Base-by-base conservation (phyloP, 1,140 invertebrate genomes). In the Bombus impatiens region DNA sequence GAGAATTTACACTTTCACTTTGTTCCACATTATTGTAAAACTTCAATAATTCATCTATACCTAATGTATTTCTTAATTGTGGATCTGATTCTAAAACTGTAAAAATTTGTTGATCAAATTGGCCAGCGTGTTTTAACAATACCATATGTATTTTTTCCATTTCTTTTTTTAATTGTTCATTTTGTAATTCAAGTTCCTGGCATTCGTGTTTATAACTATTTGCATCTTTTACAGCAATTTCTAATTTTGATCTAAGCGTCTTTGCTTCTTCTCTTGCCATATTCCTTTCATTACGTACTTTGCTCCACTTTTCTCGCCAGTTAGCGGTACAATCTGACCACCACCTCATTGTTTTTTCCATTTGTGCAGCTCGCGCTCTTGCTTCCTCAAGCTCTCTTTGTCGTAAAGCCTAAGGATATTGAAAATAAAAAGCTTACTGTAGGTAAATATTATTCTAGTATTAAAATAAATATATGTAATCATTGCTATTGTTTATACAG, bases 291-390 rank as follows among this genome's bases (percentile, higher is more conserved):
- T 97, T 97, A 72, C 98, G 95, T 12, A 98, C 97, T 95, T 99
- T 99, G 94, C 98, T 98, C 99, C 99, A 99, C 93, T 99, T 99
- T 94, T 99, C 98, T 15, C 98, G 96, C 98, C 98, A 98, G 92
- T 98, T 98, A 25, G 97, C 97, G 0, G 98, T 99, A 93, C 98
- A 98, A 90, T 98, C 98, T 0, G 97, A 98, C 99, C 99, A 99
- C 99, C 99, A 99, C 78, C 98, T 96, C 98, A 99, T 99, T 0
- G 99, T 99, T 95, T 99, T 99, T 94, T 99, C 99, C 99, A 99
- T 99, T 94, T 99, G 99, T 1, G 98, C 97, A 9, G 98, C 98
- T 82, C 98, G 94, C 2, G 98, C 98, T 86, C 98, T 95, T 0
- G 98, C 98, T 93, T 99, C 98, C 90, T 99, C 98, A 82, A 99